Evolutionary conservation across 2,888 invertebrate genomes (phyloP).

Genomic region (Junonia oenone): DNA sequence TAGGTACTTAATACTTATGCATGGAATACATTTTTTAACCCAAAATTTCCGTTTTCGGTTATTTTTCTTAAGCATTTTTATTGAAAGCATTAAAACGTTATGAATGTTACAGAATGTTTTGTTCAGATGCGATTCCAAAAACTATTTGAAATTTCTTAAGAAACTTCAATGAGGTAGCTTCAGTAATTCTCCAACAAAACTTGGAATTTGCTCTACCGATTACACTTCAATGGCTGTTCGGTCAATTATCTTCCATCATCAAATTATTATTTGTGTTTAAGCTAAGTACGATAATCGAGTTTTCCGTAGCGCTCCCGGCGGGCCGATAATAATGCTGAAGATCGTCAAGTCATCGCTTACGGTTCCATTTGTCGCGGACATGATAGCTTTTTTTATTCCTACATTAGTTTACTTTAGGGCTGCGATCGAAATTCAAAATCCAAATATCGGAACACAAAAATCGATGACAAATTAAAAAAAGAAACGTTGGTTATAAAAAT

Average conservation of each 20-base stretch:
- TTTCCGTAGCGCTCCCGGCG: conserved; percentile 32
- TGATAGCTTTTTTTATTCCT: conserved; percentile 33
- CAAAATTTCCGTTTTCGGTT: too few species aligned
- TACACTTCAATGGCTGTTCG: not conserved
- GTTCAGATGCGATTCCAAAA: too few species aligned
- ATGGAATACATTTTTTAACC: too few species aligned
- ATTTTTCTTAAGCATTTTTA: too few species aligned
- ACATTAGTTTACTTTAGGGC: conserved; percentile 9
- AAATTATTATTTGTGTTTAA: conserved; percentile 21
- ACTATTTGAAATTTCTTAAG: not conserved
- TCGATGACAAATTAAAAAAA: too few species aligned
- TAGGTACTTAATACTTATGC: not conserved
- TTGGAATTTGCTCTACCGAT: not conserved
- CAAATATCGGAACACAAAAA: too few species aligned
- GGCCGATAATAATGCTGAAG: conserved; percentile 39
- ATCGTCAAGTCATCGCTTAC: conserved; percentile 53
- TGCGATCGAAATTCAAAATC: too few species aligned
- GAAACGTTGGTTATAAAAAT: too few species aligned
- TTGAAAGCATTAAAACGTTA: too few species aligned
- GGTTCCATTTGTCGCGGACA: conserved; percentile 48
- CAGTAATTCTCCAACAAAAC: not conserved
- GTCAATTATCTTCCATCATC: conserved; percentile 1
- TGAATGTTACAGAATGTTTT: too few species aligned
- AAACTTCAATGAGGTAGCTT: not conserved
- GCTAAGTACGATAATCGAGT: conserved; percentile 23